phyloP scores from a whole-genome alignment of 2,113 vertebrate species.

The Alaudala cheleensis region DNA sequence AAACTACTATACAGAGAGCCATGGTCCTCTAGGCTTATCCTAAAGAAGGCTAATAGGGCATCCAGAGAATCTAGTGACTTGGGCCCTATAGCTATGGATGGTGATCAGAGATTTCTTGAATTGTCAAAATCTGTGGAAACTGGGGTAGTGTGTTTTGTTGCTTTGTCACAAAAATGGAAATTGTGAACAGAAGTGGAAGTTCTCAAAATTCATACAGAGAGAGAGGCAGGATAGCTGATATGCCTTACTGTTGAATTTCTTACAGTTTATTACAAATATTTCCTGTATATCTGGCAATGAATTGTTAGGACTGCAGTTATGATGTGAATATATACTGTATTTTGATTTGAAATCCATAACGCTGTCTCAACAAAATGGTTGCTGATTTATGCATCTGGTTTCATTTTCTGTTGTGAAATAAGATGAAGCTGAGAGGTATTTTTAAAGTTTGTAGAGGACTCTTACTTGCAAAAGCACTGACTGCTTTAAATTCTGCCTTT shows the following conservation, averaged over 20 bases:
- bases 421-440: background rate
- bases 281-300: background rate
- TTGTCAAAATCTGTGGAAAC: background rate
- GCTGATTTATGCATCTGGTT: background rate
- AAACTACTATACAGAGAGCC: background rate
- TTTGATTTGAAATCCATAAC: background rate
- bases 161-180: background rate
- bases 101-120: background rate
- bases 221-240: background rate
- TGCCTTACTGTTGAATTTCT: background rate
- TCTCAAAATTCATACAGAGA: background rate
- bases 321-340: background rate
- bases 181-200: background rate
- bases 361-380: background rate
- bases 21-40: background rate
- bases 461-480: background rate
- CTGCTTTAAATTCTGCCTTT: background rate
- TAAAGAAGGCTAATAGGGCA: background rate
- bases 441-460: background rate
- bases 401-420: background rate
- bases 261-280: background rate
- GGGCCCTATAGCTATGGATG: fast-evolving
- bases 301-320: background rate
- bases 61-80: background rate
- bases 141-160: fast-evolving